A percentile compares a stretch with the other conserved stretches of the same genome.
phyloP scores from a whole-genome alignment of 2,797 vertebrate species.

The Mergus octosetaceus region DNA sequence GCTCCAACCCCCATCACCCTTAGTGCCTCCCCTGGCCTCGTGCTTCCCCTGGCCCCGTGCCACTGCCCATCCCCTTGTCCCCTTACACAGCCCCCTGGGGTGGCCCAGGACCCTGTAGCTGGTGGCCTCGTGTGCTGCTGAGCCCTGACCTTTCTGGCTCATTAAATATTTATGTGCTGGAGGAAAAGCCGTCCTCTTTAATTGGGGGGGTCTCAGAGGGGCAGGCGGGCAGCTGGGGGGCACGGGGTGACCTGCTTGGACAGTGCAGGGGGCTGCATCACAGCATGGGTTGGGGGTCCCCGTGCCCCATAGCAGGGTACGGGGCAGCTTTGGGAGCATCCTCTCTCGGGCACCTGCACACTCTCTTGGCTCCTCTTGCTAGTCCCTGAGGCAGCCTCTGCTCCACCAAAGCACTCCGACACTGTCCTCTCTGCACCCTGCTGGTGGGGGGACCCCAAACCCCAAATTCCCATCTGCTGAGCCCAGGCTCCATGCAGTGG shows the following conservation, averaged over 20 bases:
- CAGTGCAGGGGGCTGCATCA: neutral
- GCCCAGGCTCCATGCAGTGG: neutral
- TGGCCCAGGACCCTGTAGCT: neutral
- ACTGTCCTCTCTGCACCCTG: neutral
- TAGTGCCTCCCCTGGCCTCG: neutral
- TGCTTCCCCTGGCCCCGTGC: neutral
- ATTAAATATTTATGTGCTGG: neutral
- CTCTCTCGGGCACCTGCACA: neutral
- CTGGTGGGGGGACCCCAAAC: constrained; percentile 67
- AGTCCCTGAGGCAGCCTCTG: neutral
- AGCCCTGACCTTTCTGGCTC: neutral
- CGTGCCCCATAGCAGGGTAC: neutral
- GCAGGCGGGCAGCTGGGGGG: neutral
- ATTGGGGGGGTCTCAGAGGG: neutral
- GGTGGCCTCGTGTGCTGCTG: neutral
- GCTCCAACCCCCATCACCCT: neutral
- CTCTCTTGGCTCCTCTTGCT: neutral
- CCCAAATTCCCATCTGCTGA: constrained; percentile 76
- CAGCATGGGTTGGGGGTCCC: too few relatives aligned
- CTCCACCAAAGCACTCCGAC: neutral
- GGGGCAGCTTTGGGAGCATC: neutral
- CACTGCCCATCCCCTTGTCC: neutral
- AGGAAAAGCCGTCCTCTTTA: neutral
- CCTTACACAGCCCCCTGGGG: neutral
- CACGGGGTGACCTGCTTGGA: neutral